A percentile compares a stretch with the other conserved stretches of the same genome.
Conservation (phyloP, 2,888 invertebrate species). For the Panzeria rudis region DNA sequence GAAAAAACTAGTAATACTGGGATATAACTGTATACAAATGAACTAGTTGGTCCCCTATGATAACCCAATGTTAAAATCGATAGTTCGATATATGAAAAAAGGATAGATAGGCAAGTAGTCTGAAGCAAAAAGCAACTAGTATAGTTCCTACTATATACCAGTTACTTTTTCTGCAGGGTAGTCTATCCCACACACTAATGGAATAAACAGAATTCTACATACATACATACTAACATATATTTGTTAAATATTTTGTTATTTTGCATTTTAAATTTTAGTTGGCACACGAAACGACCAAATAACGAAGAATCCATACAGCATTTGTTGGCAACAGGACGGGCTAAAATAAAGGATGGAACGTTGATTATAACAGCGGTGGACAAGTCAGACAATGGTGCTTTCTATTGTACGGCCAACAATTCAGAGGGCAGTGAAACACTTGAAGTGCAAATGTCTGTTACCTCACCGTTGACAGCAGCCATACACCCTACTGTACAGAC, state of each 20-base stretch:
- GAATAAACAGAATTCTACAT: neutral
- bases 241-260: constrained; percentile 44
- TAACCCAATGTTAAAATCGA: too few relatives aligned
- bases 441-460: constrained; percentile 85
- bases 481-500: constrained; percentile 90
- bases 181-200: neutral
- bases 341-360: constrained; percentile 84
- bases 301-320: constrained; percentile 84
- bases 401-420: constrained; percentile 85
- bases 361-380: constrained; percentile 85
- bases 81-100: too few relatives aligned
- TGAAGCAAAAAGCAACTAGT: too few relatives aligned
- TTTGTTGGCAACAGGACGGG: constrained; percentile 83
- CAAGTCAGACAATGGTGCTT: constrained; percentile 84
- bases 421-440: constrained; percentile 85
- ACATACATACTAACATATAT: neutral
- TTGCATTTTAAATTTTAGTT: constrained; percentile 79
- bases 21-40: too few relatives aligned
- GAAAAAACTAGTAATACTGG: too few relatives aligned
- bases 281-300: constrained; percentile 84
- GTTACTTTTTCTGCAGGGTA: neutral
- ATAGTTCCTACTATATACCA: too few relatives aligned
- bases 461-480: constrained; percentile 90
- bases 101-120: too few relatives aligned
- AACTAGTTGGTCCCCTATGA: too few relatives aligned